Evolutionary conservation across 2,797 vertebrate species (phyloP).

Genomic region (Coregonus sp.): DNA sequence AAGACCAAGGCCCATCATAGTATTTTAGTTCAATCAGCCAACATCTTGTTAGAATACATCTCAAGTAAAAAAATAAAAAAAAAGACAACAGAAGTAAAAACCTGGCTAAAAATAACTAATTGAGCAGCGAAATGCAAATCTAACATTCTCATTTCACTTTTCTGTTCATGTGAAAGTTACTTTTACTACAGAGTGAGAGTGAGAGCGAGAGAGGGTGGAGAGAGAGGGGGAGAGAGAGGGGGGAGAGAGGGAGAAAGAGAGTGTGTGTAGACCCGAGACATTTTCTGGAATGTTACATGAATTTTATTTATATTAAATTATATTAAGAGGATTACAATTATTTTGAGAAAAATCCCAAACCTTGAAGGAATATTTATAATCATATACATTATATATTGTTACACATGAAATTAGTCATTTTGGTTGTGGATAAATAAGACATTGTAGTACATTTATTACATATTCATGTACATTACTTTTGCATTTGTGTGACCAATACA

Average conservation of each 20-base stretch:
- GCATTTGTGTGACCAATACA: neutral
- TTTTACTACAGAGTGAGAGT: slow-evolving; percentile 15
- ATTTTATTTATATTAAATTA: slow-evolving; percentile 60
- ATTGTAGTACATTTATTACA: slow-evolving; percentile 12
- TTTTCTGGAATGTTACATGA: slow-evolving; percentile 42
- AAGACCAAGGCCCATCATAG: slow-evolving; percentile 4
- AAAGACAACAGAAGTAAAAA: slow-evolving; percentile 65
- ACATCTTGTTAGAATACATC: slow-evolving; percentile 21
- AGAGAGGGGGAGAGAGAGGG: neutral
- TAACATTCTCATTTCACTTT: slow-evolving; percentile 75
- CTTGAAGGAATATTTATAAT: slow-evolving; percentile 30
- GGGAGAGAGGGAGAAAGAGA: slow-evolving; percentile 6
- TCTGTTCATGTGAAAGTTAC: slow-evolving; percentile 43
- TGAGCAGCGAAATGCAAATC: slow-evolving; percentile 69
- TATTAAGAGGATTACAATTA: slow-evolving; percentile 28
- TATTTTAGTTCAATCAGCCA: slow-evolving; percentile 13
- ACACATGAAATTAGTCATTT: slow-evolving; percentile 53
- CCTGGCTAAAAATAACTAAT: slow-evolving; percentile 66
- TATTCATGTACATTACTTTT: slow-evolving; percentile 35
- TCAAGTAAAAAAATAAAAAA: slow-evolving; percentile 21
- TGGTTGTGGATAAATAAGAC: slow-evolving; percentile 57
- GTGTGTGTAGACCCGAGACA: slow-evolving; percentile 11
- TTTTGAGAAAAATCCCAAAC: slow-evolving; percentile 41
- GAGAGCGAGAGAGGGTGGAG: neutral
- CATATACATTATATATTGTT: slow-evolving; percentile 61